Conservation (phyloP, 2,797 vertebrate species). For the Molossus alvarezi region DNA sequence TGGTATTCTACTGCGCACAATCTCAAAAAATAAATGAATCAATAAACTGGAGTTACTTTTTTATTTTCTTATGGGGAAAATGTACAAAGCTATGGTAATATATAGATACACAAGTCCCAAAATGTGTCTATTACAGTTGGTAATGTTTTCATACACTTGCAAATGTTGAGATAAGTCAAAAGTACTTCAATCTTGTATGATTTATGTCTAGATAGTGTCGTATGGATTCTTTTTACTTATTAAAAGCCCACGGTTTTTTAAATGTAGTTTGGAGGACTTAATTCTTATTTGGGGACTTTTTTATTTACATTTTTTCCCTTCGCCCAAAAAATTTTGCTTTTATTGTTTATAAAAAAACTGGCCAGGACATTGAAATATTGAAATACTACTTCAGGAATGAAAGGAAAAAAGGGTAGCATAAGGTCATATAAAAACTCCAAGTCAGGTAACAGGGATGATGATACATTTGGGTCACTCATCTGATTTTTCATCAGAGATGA, state of each 20-base stretch:
- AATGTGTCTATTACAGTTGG: constrained; percentile 67
- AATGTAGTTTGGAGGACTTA: constrained; percentile 75
- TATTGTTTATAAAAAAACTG: constrained; percentile 94
- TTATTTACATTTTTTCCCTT: not conserved
- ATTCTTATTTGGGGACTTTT: constrained; percentile 3
- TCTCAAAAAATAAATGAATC: constrained; percentile 90
- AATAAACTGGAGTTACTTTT: constrained; percentile 93
- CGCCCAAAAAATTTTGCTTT: constrained; percentile 88
- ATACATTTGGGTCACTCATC: not conserved
- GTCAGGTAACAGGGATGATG: not conserved
- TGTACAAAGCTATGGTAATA: constrained; percentile 82
- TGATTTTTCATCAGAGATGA: not conserved
- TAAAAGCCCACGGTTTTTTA: constrained; percentile 94
- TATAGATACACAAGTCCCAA: constrained; percentile 41
- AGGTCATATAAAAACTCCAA: not conserved
- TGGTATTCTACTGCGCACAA: constrained; percentile 93
- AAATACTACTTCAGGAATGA: constrained; percentile 86
- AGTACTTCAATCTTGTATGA: constrained; percentile 96
- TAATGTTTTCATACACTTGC: constrained; percentile 93
- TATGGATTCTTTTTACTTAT: constrained; percentile 97
- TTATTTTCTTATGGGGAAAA: constrained; percentile 91
- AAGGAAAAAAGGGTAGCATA: constrained; percentile 71
- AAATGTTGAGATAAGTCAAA: constrained; percentile 91
- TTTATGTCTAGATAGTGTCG: constrained; percentile 94
- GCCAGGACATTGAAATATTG: constrained; percentile 91